phyloP scores from a whole-genome alignment of 2,797 vertebrate species.

The Falco biarmicus region DNA sequence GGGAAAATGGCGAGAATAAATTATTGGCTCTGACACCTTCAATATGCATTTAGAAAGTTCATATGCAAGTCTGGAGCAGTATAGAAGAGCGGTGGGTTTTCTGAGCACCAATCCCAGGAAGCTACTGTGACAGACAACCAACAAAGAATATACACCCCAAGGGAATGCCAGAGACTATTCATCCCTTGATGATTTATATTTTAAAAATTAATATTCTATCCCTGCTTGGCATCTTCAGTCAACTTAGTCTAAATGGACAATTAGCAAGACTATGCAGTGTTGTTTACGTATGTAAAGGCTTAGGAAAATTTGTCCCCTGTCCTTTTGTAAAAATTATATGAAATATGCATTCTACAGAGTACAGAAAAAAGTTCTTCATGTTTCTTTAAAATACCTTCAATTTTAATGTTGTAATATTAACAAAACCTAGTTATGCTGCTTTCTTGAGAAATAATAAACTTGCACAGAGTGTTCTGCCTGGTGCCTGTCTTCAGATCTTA shows the following conservation, averaged over 20 bases:
- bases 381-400: background rate
- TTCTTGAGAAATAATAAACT: background rate
- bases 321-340: background rate
- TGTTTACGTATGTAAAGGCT: background rate
- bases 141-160: background rate
- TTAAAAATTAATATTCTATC: background rate
- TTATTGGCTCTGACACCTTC: background rate
- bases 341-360: background rate
- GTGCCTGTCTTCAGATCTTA: background rate
- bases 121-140: background rate
- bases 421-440: background rate
- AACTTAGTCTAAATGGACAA: background rate
- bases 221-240: background rate
- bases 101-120: background rate
- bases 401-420: background rate
- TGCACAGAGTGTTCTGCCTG: background rate
- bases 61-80: background rate
- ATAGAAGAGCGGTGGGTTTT: background rate
- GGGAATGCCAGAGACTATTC: background rate
- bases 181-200: background rate
- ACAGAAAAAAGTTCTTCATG: background rate
- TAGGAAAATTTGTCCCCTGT: rapidly evolving
- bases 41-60: background rate
- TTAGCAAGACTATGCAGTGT: background rate
- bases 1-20: background rate